phyloP scores from a whole-genome alignment of 2,797 vertebrate species.

The Enteromius radiatus region DNA sequence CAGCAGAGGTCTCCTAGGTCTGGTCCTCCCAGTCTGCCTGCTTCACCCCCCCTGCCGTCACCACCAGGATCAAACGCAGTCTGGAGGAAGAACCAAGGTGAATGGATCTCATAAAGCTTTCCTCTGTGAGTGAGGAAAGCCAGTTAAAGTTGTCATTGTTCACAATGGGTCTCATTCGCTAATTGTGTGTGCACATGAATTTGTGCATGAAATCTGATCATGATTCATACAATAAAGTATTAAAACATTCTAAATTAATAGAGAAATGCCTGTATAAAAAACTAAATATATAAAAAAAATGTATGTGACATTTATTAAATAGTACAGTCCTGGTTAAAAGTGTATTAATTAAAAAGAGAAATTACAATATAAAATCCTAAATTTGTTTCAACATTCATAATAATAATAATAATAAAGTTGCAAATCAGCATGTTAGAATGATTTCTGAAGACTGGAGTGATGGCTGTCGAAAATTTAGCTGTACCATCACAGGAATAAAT shows the following conservation, averaged over 20 bases:
- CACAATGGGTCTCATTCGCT: conserved; percentile 34
- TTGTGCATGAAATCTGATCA: neutral
- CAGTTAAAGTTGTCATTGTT: conserved; percentile 6
- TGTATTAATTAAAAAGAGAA: neutral
- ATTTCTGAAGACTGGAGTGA: neutral
- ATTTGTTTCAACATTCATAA: neutral
- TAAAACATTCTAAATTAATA: neutral
- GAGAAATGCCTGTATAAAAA: neutral
- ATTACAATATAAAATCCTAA: neutral
- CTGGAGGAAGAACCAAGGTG: conserved; percentile 94
- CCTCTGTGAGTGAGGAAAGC: conserved; percentile 28
- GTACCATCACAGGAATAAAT: neutral
- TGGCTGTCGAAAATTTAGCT: neutral
- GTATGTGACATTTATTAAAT: neutral
- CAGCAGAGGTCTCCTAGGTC: conserved; percentile 74
- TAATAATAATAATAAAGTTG: neutral
- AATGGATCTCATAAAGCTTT: conserved; percentile 58
- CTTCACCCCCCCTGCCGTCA: conserved; percentile 48
- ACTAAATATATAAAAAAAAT: neutral
- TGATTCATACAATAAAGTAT: neutral
- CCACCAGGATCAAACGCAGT: conserved; percentile 76
- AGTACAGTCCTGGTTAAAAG: neutral
- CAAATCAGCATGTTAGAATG: neutral
- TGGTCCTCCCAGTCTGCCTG: conserved; percentile 64
- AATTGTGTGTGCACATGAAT: neutral